phyloP scores from a whole-genome alignment of 2,888 invertebrate species.

The Hermodice carunculata region DNA sequence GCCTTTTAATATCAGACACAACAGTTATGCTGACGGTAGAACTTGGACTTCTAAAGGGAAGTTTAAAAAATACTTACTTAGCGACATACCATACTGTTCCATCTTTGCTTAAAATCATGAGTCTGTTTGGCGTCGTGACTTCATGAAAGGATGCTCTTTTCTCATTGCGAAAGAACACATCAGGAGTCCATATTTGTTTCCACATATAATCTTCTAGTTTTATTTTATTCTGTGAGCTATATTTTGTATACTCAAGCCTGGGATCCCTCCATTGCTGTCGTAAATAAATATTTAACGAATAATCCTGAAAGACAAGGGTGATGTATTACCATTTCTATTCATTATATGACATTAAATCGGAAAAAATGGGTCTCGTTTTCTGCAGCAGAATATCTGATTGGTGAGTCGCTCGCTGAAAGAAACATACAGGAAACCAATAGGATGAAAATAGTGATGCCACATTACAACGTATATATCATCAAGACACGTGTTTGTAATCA shows the following conservation, averaged over 20 bases:
- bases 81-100: slow-evolving; percentile 47
- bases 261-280: slow-evolving; percentile 95
- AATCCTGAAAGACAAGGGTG: slow-evolving; percentile 78
- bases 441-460: no score
- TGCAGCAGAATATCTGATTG: no score
- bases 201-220: slow-evolving; percentile 30
- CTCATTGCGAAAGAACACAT: slow-evolving; percentile 47
- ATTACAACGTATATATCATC: no score
- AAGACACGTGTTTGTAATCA: no score
- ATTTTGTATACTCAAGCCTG: slow-evolving; percentile 72
- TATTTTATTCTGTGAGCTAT: slow-evolving; percentile 9
- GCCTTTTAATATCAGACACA: no score
- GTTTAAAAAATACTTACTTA: slow-evolving; percentile 38
- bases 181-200: slow-evolving; percentile 44
- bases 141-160: slow-evolving; percentile 43
- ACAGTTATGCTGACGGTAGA: no score
- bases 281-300: slow-evolving; percentile 92
- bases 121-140: slow-evolving; percentile 45
- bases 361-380: no score
- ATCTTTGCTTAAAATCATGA: slow-evolving; percentile 33
- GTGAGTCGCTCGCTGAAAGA: no score
- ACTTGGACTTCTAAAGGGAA: no score
- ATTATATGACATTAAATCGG: no score
- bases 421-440: not conserved
- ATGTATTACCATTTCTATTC: no score